Evolutionary conservation across 1,140 invertebrate genomes (phyloP).

Genomic region (Pseudoatta argentina): DNA sequence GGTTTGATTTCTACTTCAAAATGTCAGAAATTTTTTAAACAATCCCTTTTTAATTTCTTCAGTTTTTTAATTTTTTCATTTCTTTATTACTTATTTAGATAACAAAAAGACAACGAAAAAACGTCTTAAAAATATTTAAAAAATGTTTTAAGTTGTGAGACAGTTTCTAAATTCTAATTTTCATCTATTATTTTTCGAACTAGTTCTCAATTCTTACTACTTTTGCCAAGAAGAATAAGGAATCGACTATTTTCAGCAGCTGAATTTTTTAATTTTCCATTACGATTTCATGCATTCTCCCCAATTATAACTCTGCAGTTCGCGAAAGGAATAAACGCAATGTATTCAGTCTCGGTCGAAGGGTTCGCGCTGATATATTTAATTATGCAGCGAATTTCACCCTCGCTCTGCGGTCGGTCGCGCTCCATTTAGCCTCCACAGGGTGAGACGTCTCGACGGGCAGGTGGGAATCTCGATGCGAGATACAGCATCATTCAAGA

Average conservation of each 20-base stretch:
- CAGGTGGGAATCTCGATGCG: conserved; percentile 47
- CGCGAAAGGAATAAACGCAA: conserved; percentile 44
- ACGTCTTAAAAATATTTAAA: neutral
- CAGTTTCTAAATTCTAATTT: neutral
- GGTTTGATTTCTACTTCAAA: neutral
- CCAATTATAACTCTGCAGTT: conserved; percentile 34
- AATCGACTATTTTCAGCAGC: neutral
- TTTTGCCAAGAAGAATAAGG: neutral
- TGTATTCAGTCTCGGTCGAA: conserved; percentile 44
- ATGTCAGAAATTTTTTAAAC: neutral
- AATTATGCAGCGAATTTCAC: conserved; percentile 77
- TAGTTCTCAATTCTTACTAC: neutral
- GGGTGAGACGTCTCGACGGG: conserved; percentile 68
- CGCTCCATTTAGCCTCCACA: conserved; percentile 73
- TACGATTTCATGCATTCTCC: neutral
- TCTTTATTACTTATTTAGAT: neutral
- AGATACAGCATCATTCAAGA: conserved; percentile 56
- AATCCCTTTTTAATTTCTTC: neutral
- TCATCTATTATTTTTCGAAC: neutral
- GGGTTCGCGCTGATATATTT: conserved; percentile 67
- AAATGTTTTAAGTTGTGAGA: neutral
- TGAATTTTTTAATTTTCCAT: conserved; percentile 2
- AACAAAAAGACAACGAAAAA: neutral
- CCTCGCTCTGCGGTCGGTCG: conserved; percentile 73
- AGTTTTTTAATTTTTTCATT: neutral